A percentile compares a stretch with the other conserved stretches of the same genome.
These are phyloP conservation scores for Papilio elwesi DNA, from an alignment of 2,888 invertebrate genomes.

Conservation along the genomic window DNA sequence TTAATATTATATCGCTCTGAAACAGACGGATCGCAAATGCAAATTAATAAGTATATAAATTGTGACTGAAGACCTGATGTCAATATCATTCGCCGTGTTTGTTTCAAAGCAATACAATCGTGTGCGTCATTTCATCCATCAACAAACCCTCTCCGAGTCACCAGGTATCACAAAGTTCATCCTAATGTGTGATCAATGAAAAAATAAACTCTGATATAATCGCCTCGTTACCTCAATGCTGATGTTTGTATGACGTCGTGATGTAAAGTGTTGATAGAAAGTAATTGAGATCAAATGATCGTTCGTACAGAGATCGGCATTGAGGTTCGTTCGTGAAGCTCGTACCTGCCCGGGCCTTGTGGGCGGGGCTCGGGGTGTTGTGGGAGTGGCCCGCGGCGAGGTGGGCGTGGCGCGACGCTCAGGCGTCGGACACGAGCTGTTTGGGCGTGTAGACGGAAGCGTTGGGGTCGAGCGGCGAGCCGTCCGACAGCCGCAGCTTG, in stretches of 20 bases:
- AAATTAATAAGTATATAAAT: not conserved
- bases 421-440: conserved; percentile 75
- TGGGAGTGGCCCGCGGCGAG: not conserved
- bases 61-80: not conserved
- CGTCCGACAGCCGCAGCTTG: conserved; percentile 64
- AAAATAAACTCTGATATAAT: conserved; percentile 71
- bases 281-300: conserved; percentile 74
- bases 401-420: conserved; percentile 41
- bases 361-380: conserved; percentile 10
- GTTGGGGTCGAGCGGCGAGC: conserved; percentile 91
- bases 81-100: too few species aligned
- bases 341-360: conserved; percentile 23
- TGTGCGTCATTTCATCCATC: conserved; percentile 44
- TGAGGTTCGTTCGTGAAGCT: conserved; percentile 37
- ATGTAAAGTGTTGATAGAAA: conserved; percentile 46
- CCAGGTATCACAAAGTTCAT: conserved; percentile 52
- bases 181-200: conserved; percentile 66
- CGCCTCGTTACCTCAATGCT: conserved; percentile 53
- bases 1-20: conserved; percentile 3
- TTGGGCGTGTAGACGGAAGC: conserved; percentile 96
- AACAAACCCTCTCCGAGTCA: conserved; percentile 41
- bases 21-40: conserved; percentile 3
- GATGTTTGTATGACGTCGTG: conserved; percentile 70
- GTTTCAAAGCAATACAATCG: not conserved
- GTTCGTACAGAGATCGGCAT: conserved; percentile 73